Percentiles rank a stretch among this genome's conserved stretches.
phyloP scores from a whole-genome alignment of 92 coral and sea anemone genomes.

The Plumapathes pennacea region DNA sequence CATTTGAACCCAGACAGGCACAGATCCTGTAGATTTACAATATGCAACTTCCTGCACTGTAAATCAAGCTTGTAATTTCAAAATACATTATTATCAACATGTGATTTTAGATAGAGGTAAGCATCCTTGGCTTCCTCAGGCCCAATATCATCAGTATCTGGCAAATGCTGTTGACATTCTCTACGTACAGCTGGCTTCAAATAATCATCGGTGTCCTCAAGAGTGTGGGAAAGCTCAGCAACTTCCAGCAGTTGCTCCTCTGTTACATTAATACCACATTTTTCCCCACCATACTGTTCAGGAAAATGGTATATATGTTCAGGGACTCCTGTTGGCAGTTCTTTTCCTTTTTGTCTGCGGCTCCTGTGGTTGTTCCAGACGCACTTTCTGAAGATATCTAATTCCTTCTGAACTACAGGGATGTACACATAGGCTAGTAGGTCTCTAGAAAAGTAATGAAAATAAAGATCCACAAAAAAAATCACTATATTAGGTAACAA shows the following conservation, averaged over 20 bases:
- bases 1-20: no score
- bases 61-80: no score
- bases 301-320: conserved; percentile 68
- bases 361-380: conserved; percentile 66
- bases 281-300: conserved; percentile 57
- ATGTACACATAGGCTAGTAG: conserved; percentile 49
- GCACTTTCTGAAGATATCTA: conserved; percentile 48
- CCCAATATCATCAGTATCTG: conserved; percentile 53
- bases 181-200: conserved; percentile 35
- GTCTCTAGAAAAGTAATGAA: conserved; percentile 19
- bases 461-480: conserved; percentile 2
- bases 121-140: conserved; percentile 62
- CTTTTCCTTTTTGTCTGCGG: conserved; percentile 51
- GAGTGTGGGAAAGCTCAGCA: conserved; percentile 51
- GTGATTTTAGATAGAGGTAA: conserved; percentile 49
- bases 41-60: no score
- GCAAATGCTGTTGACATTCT: conserved; percentile 59
- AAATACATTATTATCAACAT: conserved; percentile 28
- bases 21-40: no score
- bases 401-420: conserved; percentile 73
- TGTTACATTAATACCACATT: conserved; percentile 55
- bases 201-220: conserved; percentile 50
- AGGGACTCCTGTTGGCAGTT: conserved; percentile 72
- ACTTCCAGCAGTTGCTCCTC: conserved; percentile 67
- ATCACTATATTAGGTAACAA: no score